Base-by-base conservation (phyloP, 1,140 invertebrate genomes). In the Orchesella cincta region DNA sequence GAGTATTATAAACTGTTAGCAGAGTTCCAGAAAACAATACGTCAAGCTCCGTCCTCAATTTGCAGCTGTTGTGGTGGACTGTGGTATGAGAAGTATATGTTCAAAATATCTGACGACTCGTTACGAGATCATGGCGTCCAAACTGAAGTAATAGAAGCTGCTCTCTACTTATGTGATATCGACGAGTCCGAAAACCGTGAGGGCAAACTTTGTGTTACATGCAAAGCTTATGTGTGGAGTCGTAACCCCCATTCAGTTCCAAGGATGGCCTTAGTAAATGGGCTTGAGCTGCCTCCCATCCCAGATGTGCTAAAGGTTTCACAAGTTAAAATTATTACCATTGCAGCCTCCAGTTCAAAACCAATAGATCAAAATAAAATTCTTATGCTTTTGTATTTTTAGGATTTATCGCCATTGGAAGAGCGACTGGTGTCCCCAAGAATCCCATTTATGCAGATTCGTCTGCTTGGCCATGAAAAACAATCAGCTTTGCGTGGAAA, bases 401-500 rank as follows among this genome's bases (percentile, higher is more conserved):
- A n/a, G n/a, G n/a, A n/a, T 18, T 34, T 78, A n/a, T 74, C 77
- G 1, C 28, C 51, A 1, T 34, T 78, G 31, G 77, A 78, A 35
- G 77, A 74, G 28, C 36, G 77, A 39, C 31, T 78, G 16, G 52
- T 54, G 20, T 51, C 77, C 26, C 14, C 26, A 20, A 77, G 79
- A 75, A 77, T 81, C 75, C 76, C 83, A 73, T 82, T 80, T 12
- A 82, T 82, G 80, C 80, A 78, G 20, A 46, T 73, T n/a, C 82
- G 81, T 62, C 80, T 80, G 52, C 75, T 76, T 57, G 82, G 82
- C 29, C 26, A 78, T 46, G 33, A 72, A 29, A 51, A 51, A 51
- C 70, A 78, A 14, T 52, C 51, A 57, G 62, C 72, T 74, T 46
- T 74, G 80, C 36, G 67, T 78, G 62, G 74, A 71, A 79, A 51